Evolutionary conservation across 2,888 invertebrate genomes (phyloP), one percentile per base, ranked within the genome.

Genomic region (Chrysotoxum bicinctum): DNA sequence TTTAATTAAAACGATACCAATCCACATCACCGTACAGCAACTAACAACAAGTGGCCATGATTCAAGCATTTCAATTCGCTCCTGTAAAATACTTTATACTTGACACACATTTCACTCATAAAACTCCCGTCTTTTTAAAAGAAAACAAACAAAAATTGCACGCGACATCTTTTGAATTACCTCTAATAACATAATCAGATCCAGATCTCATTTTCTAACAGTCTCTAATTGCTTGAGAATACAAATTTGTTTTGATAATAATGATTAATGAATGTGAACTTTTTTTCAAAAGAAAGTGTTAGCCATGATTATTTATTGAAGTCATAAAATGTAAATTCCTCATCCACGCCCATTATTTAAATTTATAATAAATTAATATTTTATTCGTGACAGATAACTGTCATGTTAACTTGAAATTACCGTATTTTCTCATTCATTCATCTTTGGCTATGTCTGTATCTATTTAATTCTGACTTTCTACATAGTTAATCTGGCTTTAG

Each of bases 381-480:
- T 43, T 30, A 16, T 62, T 43, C 23, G 26, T 62, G 62, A 30
- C 26, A 62, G 23, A 43, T 26, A 16, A 43, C 30, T 43, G 43
- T 62, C 43, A 43, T 60, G 30, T 30, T 30, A 32, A 54, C 43
- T n/a, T 23, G 0, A n/a, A 45, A 19, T 45, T 45, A 8, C 45
- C 30, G 21, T 58, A 37, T 32, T 26, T 26, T 32, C 16, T 54
- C 30, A 19, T 45, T 62, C n/a, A 45, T 30, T 45, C 14, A 48
- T 64, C 8, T 32, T 9, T 60, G 23, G 12, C 0, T 0, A 26
- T 26, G 26, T n/a, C n/a, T 2, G 26, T 7, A 21, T 60, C 19
- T 19, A 9, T 40, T 14, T 23, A 40, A 43, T 70, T 60, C 43
- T 26, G 70, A 76, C 84, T 84, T 84, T 84, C 84, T 84, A 75